These are phyloP conservation scores for Coccyzus lansbergi DNA, from an alignment of 2,797 vertebrate genomes.

Conservation along the genomic window DNA sequence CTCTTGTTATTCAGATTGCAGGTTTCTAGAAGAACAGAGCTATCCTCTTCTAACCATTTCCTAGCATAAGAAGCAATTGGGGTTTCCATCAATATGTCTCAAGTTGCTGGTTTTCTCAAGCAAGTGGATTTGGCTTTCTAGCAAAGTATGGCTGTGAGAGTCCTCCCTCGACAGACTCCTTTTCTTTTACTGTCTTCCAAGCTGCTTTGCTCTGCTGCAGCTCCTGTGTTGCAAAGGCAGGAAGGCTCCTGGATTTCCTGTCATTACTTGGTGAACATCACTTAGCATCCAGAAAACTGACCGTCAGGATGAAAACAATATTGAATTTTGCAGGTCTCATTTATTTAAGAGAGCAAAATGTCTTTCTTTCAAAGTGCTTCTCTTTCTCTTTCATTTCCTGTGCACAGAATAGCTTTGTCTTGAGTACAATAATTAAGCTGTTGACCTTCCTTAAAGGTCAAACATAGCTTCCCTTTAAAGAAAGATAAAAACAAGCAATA, in stretches of 20 bases:
- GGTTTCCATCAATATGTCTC: not conserved
- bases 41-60: not conserved
- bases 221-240: constrained; percentile 39
- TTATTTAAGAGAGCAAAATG: constrained; percentile 64
- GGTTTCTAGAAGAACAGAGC: not conserved
- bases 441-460: constrained; percentile 76
- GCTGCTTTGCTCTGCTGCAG: not conserved
- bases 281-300: constrained; percentile 59
- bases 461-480: constrained; percentile 71
- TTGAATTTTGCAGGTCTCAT: constrained; percentile 54
- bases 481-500: constrained; percentile 77
- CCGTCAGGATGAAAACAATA: constrained; percentile 59
- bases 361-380: constrained; percentile 71
- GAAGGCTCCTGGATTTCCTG: constrained; percentile 49
- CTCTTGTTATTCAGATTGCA: not conserved
- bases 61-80: not conserved
- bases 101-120: not conserved
- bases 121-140: constrained; percentile 16
- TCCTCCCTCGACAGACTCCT: not conserved
- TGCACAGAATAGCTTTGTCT: constrained; percentile 76
- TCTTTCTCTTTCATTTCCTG: constrained; percentile 77
- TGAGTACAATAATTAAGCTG: constrained; percentile 78
- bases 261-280: constrained; percentile 42
- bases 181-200: not conserved
- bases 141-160: not conserved